phyloP scores from a whole-genome alignment of 37 sponge, comb jelly and placozoan species.

The Spongilla lacustris region DNA sequence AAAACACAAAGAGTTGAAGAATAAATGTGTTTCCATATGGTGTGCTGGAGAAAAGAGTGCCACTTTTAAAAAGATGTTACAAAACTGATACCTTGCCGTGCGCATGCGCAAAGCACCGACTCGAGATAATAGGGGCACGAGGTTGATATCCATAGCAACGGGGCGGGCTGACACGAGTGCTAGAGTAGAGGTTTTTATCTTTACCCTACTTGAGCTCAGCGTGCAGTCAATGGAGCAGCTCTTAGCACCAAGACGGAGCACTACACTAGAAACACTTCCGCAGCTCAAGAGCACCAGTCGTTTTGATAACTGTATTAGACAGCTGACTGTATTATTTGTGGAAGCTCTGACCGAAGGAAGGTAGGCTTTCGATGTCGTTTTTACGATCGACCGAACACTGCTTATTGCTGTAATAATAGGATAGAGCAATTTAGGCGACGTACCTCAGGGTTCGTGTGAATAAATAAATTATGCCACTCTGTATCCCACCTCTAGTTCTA shows the following conservation, averaged over 20 bases:
- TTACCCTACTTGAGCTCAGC: too few relatives aligned
- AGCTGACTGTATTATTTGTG: slow-evolving; percentile 17
- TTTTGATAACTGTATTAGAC: not conserved
- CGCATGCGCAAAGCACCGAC: not conserved
- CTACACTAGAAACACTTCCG: not conserved
- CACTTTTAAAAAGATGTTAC: not conserved
- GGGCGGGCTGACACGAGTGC: not conserved
- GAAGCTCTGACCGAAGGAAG: slow-evolving; percentile 28
- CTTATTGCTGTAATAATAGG: not conserved
- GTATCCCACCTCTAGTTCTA: not conserved
- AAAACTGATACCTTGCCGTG: not conserved
- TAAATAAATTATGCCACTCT: not conserved
- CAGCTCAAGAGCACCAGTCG: not conserved
- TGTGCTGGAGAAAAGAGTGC: not conserved
- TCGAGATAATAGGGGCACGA: not conserved
- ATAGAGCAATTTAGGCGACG: not conserved
- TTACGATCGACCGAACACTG: not conserved
- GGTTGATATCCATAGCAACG: not conserved
- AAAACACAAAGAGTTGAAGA: not conserved
- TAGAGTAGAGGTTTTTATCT: too few relatives aligned
- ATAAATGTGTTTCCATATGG: not conserved
- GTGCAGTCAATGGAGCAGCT: not conserved
- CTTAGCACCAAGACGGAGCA: not conserved
- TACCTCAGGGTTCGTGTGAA: not conserved
- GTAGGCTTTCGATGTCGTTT: not conserved